Conservation (phyloP, 2,888 invertebrate genomes). For the Chloromyia formosa region DNA sequence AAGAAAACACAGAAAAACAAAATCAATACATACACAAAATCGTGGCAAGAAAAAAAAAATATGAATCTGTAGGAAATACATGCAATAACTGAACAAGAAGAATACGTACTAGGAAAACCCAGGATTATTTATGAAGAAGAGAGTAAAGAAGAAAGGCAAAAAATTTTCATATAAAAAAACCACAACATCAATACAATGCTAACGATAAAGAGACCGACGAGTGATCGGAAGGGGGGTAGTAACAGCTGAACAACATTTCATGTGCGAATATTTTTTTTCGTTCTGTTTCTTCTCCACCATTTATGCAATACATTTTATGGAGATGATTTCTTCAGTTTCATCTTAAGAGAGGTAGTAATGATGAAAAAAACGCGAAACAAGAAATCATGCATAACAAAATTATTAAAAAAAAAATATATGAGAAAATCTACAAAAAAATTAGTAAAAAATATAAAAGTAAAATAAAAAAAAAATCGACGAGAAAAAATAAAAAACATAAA, state of each 20-base stretch:
- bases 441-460: slow-evolving; percentile 42
- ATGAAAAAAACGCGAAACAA: slow-evolving; percentile 44
- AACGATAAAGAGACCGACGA: background rate
- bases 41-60: no score
- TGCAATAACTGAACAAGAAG: slow-evolving; percentile 7
- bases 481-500: slow-evolving; percentile 52
- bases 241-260: no score
- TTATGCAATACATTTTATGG: slow-evolving; percentile 28
- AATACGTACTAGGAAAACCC: slow-evolving; percentile 16
- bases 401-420: slow-evolving; percentile 48
- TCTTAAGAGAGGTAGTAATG: slow-evolving; percentile 41
- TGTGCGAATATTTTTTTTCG: slow-evolving; percentile 1
- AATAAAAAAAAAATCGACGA: slow-evolving; percentile 59
- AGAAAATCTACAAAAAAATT: slow-evolving; percentile 54
- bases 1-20: background rate
- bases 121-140: slow-evolving; percentile 28
- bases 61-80: background rate
- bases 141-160: slow-evolving; percentile 27
- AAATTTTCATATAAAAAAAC: slow-evolving; percentile 18
- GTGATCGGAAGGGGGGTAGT: no score
- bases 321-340: slow-evolving; percentile 31
- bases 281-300: slow-evolving; percentile 34
- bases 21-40: background rate
- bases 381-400: no score
- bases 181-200: slow-evolving; percentile 1